Percentiles rank a stretch among this genome's conserved stretches.
phyloP scores from a whole-genome alignment of 2,113 vertebrate genomes.

The Anseranas semipalmata region DNA sequence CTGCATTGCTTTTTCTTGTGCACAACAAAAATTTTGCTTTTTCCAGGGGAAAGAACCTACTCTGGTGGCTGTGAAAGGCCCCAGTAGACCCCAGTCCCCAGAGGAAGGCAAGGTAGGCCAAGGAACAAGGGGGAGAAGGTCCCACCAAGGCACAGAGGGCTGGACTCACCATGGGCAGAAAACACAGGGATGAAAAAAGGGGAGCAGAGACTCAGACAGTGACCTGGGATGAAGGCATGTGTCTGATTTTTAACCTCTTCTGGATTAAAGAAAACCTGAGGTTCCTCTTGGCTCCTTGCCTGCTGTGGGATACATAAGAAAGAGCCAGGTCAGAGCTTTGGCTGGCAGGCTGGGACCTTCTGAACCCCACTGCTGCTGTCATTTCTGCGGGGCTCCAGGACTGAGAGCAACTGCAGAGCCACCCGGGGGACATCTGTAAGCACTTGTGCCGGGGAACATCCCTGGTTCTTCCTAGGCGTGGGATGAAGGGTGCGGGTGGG shows the following conservation, averaged over 20 bases:
- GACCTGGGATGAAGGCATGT: neutral
- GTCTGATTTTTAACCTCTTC: neutral
- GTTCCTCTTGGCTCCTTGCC: neutral
- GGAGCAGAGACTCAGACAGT: neutral
- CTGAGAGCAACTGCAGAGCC: neutral
- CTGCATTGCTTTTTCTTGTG: neutral
- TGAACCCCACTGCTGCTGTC: neutral
- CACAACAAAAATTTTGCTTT: slow-evolving; percentile 7
- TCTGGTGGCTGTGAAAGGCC: slow-evolving; percentile 23
- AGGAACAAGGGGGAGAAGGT: neutral
- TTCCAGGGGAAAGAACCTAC: slow-evolving; percentile 2
- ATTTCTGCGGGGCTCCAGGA: neutral
- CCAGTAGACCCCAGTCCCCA: neutral
- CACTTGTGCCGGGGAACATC: neutral
- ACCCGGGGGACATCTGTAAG: neutral
- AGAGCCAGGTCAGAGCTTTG: neutral
- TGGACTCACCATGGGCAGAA: neutral
- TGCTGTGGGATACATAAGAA: neutral
- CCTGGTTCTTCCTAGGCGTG: rapidly evolving
- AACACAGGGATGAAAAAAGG: neutral
- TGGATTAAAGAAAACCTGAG: neutral
- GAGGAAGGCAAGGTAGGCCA: slow-evolving; percentile 1
- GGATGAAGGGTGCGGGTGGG: neutral
- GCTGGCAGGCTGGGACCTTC: neutral
- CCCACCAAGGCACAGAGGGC: neutral